Conservation (phyloP, 2,888 invertebrate species). For the Nomada ferruginata region DNA sequence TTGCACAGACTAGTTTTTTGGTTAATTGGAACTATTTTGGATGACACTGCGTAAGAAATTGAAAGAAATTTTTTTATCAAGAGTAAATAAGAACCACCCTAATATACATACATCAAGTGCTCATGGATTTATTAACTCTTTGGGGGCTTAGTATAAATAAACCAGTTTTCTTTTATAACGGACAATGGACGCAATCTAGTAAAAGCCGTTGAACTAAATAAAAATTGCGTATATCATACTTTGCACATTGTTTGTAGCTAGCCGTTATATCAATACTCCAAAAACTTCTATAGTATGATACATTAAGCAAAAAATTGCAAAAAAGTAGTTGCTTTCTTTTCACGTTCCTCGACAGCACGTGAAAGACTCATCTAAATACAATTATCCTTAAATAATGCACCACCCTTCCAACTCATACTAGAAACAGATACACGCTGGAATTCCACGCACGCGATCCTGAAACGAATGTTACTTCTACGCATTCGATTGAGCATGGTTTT, state of each 20-base stretch:
- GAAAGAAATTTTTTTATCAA: too few species aligned
- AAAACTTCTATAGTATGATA: neutral
- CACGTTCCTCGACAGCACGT: slow-evolving; percentile 1
- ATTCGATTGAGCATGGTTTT: neutral
- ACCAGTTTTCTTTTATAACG: too few species aligned
- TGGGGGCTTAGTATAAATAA: neutral
- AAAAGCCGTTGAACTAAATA: neutral
- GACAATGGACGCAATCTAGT: too few species aligned
- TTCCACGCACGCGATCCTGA: neutral
- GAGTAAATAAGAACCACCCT: too few species aligned
- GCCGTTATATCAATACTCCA: neutral
- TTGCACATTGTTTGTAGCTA: slow-evolving; percentile 7
- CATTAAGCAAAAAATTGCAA: neutral
- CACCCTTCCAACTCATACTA: neutral
- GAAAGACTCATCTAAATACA: neutral
- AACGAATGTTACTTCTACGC: neutral
- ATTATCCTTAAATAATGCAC: too few species aligned
- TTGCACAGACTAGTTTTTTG: too few species aligned
- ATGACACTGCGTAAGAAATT: too few species aligned
- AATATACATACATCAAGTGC: neutral
- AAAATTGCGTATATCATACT: slow-evolving; percentile 6
- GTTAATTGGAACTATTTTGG: too few species aligned
- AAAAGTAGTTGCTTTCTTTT: neutral
- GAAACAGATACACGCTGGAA: slow-evolving; percentile 6
- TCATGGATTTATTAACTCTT: neutral